Conservation (phyloP, 2,888 invertebrate species). For the Gordius sp. region DNA sequence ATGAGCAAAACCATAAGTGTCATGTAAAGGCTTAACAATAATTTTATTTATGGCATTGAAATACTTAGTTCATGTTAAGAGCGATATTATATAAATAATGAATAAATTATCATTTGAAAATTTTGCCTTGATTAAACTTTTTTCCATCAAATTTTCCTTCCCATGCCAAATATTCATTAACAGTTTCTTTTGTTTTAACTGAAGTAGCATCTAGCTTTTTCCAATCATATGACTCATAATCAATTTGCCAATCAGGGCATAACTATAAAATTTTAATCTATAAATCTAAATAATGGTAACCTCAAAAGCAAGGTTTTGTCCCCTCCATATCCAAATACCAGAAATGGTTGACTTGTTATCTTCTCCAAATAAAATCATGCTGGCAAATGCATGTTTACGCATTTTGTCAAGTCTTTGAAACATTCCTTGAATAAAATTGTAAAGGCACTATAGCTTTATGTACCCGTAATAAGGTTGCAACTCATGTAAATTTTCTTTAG, state of each 20-base stretch:
- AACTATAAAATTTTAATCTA: conserved; percentile 34
- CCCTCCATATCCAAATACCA: conserved; percentile 93
- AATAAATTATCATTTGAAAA: conserved; percentile 96
- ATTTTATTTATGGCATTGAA: too few relatives aligned
- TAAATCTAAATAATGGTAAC: conserved; percentile 28
- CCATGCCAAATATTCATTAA: conserved; percentile 69
- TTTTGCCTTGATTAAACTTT: conserved; percentile 89
- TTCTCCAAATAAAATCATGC: conserved; percentile 64
- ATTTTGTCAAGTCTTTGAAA: conserved; percentile 89
- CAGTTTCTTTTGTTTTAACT: conserved; percentile 54
- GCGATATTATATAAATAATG: too few relatives aligned
- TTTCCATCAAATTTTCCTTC: conserved; percentile 62
- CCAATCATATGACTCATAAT: conserved; percentile 88
- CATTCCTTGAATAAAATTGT: conserved; percentile 44
- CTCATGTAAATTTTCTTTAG: conserved; percentile 80
- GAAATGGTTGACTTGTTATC: conserved; percentile 74
- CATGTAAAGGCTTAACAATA: too few relatives aligned
- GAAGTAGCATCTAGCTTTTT: conserved; percentile 56
- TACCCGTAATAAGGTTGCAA: conserved; percentile 75
- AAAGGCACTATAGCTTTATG: conserved; percentile 20
- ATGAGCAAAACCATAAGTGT: too few relatives aligned
- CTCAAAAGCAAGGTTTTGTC: conserved; percentile 63
- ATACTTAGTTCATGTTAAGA: too few relatives aligned
- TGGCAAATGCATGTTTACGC: conserved; percentile 81
- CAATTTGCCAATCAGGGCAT: conserved; percentile 72